Evolutionary conservation across 1,140 invertebrate species (phyloP).

Genomic region (Littorina saxatilis): DNA sequence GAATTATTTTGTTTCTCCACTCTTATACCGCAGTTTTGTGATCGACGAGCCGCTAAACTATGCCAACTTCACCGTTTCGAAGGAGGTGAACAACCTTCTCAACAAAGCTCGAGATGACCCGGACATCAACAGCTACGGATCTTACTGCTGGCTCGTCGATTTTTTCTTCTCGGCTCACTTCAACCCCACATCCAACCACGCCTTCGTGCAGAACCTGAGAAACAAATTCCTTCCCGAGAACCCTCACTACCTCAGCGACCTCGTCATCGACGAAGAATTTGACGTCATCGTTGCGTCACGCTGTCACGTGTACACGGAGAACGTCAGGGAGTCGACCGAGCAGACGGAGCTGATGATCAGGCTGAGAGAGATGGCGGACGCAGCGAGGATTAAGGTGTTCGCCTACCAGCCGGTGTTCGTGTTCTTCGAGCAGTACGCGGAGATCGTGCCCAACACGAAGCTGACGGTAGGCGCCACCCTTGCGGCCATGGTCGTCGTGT

Average conservation of each 20-base stretch:
- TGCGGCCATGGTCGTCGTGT: constrained; percentile 92
- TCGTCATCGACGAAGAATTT: constrained; percentile 87
- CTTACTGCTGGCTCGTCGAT: constrained; percentile 2
- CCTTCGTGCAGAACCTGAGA: constrained; percentile 85
- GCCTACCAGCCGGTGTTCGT: constrained; percentile 63
- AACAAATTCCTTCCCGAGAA: constrained; percentile 75
- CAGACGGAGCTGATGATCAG: constrained; percentile 54
- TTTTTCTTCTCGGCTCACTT: neutral
- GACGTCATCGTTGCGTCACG: constrained; percentile 84
- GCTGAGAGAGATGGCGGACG: constrained; percentile 55
- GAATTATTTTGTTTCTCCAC: too few relatives aligned
- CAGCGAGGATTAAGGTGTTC: constrained; percentile 53
- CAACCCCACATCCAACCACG: constrained; percentile 80
- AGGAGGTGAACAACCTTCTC: neutral
- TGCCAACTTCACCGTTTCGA: neutral
- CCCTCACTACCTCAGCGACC: constrained; percentile 83
- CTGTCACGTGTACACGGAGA: constrained; percentile 53
- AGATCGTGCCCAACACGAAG: constrained; percentile 93
- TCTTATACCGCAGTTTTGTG: constrained; percentile 13
- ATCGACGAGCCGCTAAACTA: constrained; percentile 14
- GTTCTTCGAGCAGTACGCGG: constrained; percentile 85
- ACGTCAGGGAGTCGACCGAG: constrained; percentile 1
- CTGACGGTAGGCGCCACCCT: constrained; percentile 95
- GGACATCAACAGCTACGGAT: neutral
- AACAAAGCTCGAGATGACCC: constrained; percentile 6